phyloP scores from a whole-genome alignment of 2,888 invertebrate genomes.

The Lasioglossum figueresi region DNA sequence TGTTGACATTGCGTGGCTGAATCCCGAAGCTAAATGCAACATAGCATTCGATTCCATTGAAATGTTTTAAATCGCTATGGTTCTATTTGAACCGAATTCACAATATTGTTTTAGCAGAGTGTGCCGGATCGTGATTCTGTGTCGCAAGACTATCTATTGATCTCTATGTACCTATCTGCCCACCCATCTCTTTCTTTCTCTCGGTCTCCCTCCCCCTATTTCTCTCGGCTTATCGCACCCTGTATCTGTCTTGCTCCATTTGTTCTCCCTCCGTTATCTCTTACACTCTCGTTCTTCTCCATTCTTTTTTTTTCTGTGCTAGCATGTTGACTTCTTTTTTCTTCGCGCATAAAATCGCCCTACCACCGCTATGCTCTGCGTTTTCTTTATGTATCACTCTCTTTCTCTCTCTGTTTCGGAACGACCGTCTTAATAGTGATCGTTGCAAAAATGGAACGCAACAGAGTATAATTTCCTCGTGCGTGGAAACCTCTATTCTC shows the following conservation, averaged over 20 bases:
- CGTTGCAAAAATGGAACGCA: slow-evolving; percentile 5
- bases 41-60: background rate
- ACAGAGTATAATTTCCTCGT: slow-evolving; percentile 26
- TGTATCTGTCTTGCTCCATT: slow-evolving; percentile 13
- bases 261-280: slow-evolving; percentile 1
- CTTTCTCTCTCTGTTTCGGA: background rate
- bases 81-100: too few relatives aligned
- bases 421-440: slow-evolving; percentile 18
- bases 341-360: slow-evolving; percentile 26
- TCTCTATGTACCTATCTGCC: slow-evolving; percentile 45
- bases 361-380: background rate
- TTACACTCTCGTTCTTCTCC: background rate
- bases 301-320: background rate
- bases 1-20: background rate
- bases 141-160: slow-evolving; percentile 27
- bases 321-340: background rate
- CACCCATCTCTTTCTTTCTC: slow-evolving; percentile 4
- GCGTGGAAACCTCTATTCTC: slow-evolving; percentile 6
- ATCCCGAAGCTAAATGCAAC: background rate
- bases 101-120: background rate
- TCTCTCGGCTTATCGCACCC: slow-evolving; percentile 28
- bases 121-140: background rate
- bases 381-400: background rate
- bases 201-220: background rate
- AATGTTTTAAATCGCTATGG: background rate